These are phyloP conservation scores for Euclidia mi DNA, from an alignment of 2,888 invertebrate species.

Conservation along the genomic window DNA sequence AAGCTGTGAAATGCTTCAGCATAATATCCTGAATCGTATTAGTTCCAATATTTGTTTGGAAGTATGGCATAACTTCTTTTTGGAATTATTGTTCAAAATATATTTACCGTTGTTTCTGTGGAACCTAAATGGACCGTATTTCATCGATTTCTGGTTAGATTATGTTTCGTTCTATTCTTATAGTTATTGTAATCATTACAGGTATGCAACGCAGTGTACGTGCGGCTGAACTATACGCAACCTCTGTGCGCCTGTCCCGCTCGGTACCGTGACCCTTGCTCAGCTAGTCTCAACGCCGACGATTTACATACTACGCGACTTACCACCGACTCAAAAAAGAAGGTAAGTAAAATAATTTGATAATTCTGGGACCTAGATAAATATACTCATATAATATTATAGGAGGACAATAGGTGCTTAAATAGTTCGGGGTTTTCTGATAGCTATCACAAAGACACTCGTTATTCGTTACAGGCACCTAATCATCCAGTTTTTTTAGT, in stretches of 20 bases:
- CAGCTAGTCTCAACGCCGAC: constrained; percentile 96
- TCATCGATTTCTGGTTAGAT: too few relatives aligned
- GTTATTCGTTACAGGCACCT: too few relatives aligned
- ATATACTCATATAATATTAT: not conserved
- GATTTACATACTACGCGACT: constrained; percentile 98
- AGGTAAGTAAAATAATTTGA: constrained; percentile 86
- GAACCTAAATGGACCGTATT: too few relatives aligned
- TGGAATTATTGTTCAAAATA: not conserved
- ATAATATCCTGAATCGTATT: constrained; percentile 9
- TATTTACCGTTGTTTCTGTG: not conserved
- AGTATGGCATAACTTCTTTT: not conserved
- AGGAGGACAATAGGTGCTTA: not conserved
- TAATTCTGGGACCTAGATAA: not conserved
- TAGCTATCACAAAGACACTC: too few relatives aligned
- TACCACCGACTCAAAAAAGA: constrained; percentile 95
- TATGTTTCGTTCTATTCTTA: not conserved
- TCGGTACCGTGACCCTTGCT: constrained; percentile 97
- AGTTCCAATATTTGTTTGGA: constrained; percentile 9
- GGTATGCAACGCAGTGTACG: constrained; percentile 98
- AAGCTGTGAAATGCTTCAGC: constrained; percentile 3
- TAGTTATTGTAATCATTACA: constrained; percentile 68
- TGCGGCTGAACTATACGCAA: constrained; percentile 97
- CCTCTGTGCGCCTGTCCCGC: constrained; percentile 97
- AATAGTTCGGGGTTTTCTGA: too few relatives aligned
- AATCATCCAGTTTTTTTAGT: too few relatives aligned